These are phyloP conservation scores for Drosophila pullipes DNA, from an alignment of 2,888 invertebrate species.

Conservation along the genomic window DNA sequence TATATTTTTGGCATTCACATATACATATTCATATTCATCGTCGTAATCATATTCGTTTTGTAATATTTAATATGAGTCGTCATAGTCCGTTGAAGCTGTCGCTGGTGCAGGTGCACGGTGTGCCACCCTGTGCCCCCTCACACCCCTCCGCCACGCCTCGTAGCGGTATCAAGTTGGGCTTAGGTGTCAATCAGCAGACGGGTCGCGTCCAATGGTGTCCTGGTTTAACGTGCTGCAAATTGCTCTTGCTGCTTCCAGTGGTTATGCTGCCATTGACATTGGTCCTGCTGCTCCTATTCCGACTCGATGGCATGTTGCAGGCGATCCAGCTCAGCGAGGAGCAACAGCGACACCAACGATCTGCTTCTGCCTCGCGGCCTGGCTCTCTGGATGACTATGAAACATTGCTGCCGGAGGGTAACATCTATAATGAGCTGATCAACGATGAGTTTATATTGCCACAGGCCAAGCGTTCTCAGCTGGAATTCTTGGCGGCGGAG, in stretches of 20 bases:
- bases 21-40: neutral
- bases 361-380: slow-evolving; percentile 42
- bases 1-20: slow-evolving; percentile 20
- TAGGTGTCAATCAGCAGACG: slow-evolving; percentile 84
- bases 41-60: slow-evolving; percentile 18
- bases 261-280: slow-evolving; percentile 84
- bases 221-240: slow-evolving; percentile 84
- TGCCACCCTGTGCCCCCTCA: neutral
- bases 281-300: slow-evolving; percentile 81
- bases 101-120: slow-evolving; percentile 72
- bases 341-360: slow-evolving; percentile 57
- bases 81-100: slow-evolving; percentile 65
- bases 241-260: slow-evolving; percentile 84
- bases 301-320: slow-evolving; percentile 83
- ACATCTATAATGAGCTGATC: slow-evolving; percentile 62
- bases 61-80: slow-evolving; percentile 55
- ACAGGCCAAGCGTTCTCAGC: slow-evolving; percentile 30
- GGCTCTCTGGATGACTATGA: slow-evolving; percentile 68
- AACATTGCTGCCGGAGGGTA: slow-evolving; percentile 52
- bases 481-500: slow-evolving; percentile 56
- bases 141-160: neutral
- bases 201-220: slow-evolving; percentile 85
- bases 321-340: slow-evolving; percentile 78
- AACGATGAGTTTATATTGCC: slow-evolving; percentile 66
- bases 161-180: slow-evolving; percentile 66